Evolutionary conservation across 1,140 invertebrate genomes (phyloP).

Genomic region (Dinoponera quadriceps): DNA sequence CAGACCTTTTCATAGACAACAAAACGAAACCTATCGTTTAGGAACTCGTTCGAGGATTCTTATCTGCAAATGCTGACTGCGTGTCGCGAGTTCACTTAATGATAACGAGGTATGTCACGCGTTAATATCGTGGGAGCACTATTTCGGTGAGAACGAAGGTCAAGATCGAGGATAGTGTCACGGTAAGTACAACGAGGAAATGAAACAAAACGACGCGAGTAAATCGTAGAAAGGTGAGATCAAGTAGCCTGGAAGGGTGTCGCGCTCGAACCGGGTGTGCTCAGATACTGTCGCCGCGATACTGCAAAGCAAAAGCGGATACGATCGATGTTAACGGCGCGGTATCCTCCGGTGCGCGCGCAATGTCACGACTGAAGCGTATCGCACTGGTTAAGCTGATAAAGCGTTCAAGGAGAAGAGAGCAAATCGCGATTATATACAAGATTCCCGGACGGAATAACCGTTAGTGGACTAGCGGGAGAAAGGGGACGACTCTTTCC

Average conservation of each 20-base stretch:
- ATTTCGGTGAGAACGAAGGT: neutral
- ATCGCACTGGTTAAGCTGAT: slow-evolving; percentile 41
- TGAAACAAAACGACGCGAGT: slow-evolving; percentile 27
- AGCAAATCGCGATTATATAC: neutral
- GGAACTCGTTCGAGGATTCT: neutral
- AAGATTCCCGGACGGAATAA: neutral
- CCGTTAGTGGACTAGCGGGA: slow-evolving; percentile 2
- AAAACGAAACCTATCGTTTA: neutral
- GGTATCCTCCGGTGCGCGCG: slow-evolving; percentile 12
- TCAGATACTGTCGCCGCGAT: neutral
- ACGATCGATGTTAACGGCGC: slow-evolving; percentile 78
- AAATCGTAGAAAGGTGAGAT: slow-evolving; percentile 16
- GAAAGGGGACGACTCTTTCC: slow-evolving; percentile 74
- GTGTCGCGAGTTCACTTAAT: too few relatives aligned
- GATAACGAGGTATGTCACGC: neutral
- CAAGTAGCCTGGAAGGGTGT: neutral
- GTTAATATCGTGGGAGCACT: neutral
- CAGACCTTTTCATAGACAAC: neutral
- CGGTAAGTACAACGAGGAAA: neutral
- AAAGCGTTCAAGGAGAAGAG: neutral
- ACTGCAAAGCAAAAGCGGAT: slow-evolving; percentile 26
- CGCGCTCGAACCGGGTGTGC: neutral
- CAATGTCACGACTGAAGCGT: slow-evolving; percentile 83
- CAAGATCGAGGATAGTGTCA: neutral
- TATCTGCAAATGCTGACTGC: too few relatives aligned